Base-by-base conservation (phyloP, 30 jellyfish, hydroid and myxozoan genomes). In the Catostylus mosaicus region DNA sequence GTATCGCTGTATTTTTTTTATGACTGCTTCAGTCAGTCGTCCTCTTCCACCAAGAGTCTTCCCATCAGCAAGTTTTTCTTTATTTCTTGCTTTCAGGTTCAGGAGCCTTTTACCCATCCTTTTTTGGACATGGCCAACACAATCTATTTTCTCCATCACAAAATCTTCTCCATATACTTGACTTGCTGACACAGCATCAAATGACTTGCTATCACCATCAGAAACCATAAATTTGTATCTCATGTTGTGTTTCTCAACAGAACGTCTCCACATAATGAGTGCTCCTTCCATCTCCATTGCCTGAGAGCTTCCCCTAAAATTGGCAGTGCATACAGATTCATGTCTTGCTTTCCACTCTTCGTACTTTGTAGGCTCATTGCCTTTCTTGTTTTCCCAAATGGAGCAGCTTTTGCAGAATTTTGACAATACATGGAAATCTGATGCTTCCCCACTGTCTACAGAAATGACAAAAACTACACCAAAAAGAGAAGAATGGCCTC, bases 371-470 rank as follows among this genome's bases (percentile, higher is more conserved):
- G 54, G 11, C 7, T 40, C 54, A 5, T 14, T 14, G 7, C 14
- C 54, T 5, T 5, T 5, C 54, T 40, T 7, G 54, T 7, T 5
- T 40, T 40, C 14, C 14, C 54, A 5, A 14, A 40, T 40, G 54
- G 54, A 40, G 14, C 87, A 75, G 31, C 11, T 40, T 29, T 47
- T 60, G 50, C 87, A 75, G 26, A 30, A 5, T 32, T 56, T 75
- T 47, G 78, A 43, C 26, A 75, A 40, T 8, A 46, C 43, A 24
- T 38, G 5, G 32, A 7, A 72, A 31, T 72, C 73, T 19, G 50
- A 37, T 23, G 7, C 87, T 34, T 75, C 35, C 63, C 87, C 87
- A 50, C 40, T 75, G 87, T 75, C 87, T 16, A 56, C 87, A 75
- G 60, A n/a, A 14, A 75, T 75, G 6, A 52, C 62, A 37, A 75